Evolutionary conservation across 2,797 vertebrate genomes (phyloP).

Genomic region (Otolemur crassicaudatus): DNA sequence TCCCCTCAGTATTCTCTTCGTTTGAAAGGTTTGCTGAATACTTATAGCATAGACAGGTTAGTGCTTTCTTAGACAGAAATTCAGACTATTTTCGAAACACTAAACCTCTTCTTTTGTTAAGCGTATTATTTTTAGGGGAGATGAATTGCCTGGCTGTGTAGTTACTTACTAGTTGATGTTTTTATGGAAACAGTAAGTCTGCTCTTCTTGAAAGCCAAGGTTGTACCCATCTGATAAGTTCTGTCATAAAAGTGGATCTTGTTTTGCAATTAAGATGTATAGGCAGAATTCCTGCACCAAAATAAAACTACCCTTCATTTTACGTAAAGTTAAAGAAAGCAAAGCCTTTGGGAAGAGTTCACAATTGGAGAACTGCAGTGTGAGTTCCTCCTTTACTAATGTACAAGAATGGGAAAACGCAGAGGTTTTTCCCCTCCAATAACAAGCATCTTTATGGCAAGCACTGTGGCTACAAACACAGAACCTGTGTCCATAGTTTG

Average conservation of each 20-base stretch:
- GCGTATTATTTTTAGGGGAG: background rate
- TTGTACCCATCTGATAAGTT: background rate
- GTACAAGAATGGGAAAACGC: background rate
- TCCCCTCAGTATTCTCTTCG: background rate
- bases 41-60: background rate
- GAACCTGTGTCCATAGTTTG: background rate
- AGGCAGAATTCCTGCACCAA: background rate
- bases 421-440: background rate
- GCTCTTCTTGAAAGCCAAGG: background rate
- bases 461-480: background rate
- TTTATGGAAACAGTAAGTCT: background rate
- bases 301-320: background rate
- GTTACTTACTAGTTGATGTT: slow-evolving; percentile 35
- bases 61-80: slow-evolving; percentile 43
- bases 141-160: background rate
- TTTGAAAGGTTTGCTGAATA: background rate
- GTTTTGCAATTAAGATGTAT: background rate
- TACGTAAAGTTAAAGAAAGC: background rate
- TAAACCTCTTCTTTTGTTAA: background rate
- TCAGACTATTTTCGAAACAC: background rate
- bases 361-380: background rate
- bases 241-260: background rate
- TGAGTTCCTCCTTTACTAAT: background rate
- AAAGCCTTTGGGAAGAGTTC: background rate
- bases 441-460: background rate